These are phyloP conservation scores for Zhengitettix transpicula DNA, from an alignment of 2,888 invertebrate species.

Conservation along the genomic window DNA sequence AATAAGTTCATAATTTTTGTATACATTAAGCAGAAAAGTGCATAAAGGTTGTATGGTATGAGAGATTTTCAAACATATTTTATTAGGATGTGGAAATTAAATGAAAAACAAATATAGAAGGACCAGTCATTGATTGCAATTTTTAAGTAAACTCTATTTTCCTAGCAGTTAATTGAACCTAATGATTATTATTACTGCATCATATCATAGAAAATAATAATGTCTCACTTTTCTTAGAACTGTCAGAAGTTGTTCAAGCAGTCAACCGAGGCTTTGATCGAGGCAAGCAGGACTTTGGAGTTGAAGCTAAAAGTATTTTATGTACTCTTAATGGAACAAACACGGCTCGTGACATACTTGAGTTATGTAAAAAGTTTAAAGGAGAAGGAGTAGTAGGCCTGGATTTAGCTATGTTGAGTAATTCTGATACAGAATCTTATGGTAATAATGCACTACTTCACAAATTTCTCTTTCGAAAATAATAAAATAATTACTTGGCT, in stretches of 20 bases:
- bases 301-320: conserved; percentile 28
- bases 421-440: too few species aligned
- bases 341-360: conserved; percentile 21
- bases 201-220: background rate
- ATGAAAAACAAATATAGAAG: too few species aligned
- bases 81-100: too few species aligned
- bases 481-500: too few species aligned
- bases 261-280: conserved; percentile 25
- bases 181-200: background rate
- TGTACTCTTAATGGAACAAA: conserved; percentile 16
- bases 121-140: too few species aligned
- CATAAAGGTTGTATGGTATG: too few species aligned
- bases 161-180: background rate
- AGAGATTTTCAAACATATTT: too few species aligned
- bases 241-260: conserved; percentile 18
- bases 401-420: conserved; percentile 26
- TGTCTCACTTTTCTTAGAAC: conserved; percentile 4
- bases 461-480: too few species aligned
- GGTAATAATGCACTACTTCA: too few species aligned
- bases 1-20: too few species aligned
- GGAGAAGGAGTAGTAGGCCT: conserved; percentile 33
- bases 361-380: conserved; percentile 23
- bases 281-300: conserved; percentile 26
- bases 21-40: too few species aligned
- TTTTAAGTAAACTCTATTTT: too few species aligned